Evolutionary conservation across 2,888 invertebrate genomes (phyloP).

Genomic region (Nymphalis c-album): DNA sequence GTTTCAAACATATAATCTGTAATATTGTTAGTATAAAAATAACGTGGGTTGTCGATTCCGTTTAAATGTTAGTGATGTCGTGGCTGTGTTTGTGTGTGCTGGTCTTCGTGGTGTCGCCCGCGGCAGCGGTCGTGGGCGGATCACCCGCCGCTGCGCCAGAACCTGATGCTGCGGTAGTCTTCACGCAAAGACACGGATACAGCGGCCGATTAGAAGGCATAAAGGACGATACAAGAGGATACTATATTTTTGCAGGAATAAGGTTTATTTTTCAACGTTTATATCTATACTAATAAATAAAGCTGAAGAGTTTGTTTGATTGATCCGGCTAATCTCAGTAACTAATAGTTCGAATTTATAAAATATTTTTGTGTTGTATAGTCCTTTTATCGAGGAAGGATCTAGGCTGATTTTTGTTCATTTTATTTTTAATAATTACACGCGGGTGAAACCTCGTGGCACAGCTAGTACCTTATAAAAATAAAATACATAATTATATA

Average conservation of each 20-base stretch:
- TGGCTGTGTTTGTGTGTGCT: slow-evolving; percentile 47
- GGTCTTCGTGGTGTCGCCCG: slow-evolving; percentile 45
- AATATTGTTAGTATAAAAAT: background rate
- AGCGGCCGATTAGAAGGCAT: slow-evolving; percentile 84
- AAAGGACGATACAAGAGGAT: slow-evolving; percentile 81
- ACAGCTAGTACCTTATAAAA: too few species aligned
- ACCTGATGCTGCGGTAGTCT: slow-evolving; percentile 86
- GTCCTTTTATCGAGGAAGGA: too few species aligned
- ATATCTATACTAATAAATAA: too few species aligned
- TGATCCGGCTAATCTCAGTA: too few species aligned
- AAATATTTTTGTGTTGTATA: too few species aligned
- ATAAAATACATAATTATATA: too few species aligned
- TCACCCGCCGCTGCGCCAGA: slow-evolving; percentile 84
- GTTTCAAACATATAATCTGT: background rate
- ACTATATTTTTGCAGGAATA: slow-evolving; percentile 88
- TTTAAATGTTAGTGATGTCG: slow-evolving; percentile 51
- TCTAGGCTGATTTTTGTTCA: too few species aligned
- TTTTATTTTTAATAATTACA: too few species aligned
- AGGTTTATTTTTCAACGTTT: slow-evolving; percentile 66
- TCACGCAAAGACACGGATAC: slow-evolving; percentile 82
- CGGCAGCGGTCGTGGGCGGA: slow-evolving; percentile 84
- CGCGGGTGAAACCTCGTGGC: too few species aligned
- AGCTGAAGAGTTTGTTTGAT: too few species aligned
- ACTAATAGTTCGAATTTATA: too few species aligned
- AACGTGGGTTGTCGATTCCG: slow-evolving; percentile 11